A percentile compares a stretch with the other conserved stretches of the same genome.
Evolutionary conservation across 2,113 vertebrate species (phyloP).

Genomic region (Taxidea taxus): DNA sequence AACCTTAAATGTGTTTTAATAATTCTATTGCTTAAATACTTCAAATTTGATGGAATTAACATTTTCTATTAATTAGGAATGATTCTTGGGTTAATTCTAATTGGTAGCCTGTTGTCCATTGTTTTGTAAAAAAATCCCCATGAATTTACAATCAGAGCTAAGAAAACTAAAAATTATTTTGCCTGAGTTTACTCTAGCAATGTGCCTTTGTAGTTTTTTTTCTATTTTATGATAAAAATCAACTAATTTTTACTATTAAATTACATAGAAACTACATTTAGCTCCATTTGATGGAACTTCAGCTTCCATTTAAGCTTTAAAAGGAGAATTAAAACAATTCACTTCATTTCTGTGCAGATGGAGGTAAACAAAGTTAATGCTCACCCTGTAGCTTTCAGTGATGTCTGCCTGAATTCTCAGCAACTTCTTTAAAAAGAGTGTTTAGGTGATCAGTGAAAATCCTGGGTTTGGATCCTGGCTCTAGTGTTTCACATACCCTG

Average conservation of each 20-base stretch:
- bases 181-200: neutral
- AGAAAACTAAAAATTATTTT: neutral
- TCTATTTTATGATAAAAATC: neutral
- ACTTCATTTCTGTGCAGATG: neutral
- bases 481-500: neutral
- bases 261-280: neutral
- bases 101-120: neutral
- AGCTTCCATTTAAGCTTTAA: neutral
- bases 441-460: neutral
- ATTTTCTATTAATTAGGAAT: slow-evolving; percentile 13
- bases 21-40: neutral
- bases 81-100: neutral
- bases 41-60: neutral
- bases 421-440: neutral
- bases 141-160: neutral
- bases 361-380: neutral
- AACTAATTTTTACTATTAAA: neutral
- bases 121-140: neutral
- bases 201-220: neutral
- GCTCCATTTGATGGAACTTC: neutral
- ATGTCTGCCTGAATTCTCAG: neutral
- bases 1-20: neutral
- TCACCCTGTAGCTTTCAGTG: neutral
- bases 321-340: neutral
- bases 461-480: neutral